Base-by-base conservation (phyloP, 2,797 vertebrate species). In the Urocyon cinereoargenteus region DNA sequence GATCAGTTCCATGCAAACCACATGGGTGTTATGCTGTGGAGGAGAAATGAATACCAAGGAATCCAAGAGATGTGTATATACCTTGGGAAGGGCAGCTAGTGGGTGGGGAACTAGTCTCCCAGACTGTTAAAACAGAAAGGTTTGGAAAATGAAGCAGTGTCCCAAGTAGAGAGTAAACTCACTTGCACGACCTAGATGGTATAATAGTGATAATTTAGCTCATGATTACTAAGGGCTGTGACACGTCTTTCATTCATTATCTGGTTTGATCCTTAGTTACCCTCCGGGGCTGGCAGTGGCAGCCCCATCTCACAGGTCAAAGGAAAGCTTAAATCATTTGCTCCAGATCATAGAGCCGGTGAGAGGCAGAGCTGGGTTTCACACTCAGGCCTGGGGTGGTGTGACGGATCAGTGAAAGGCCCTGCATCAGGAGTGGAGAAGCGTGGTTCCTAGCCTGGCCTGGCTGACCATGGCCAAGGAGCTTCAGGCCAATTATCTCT, bases 301-400 rank as follows among this genome's bases (percentile, higher is more conserved):
- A 57, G 59, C 68, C 28, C 36, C 34, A n/a, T 81, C 91, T 94
- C 85, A 79, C 24, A 66, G 82, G 82, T 81, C 79, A 87, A 89
- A 84, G 40, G 70, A 82, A 36, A 70, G n/a, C 18, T 31, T 57
- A 9, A 13, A 40, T 68, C 34, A 15, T 84, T 62, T 88, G 83
- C n/a, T 90, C n/a, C 10, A 73, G 11, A 51, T 21, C 45, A 34
- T 31, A 66, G 89, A 68, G 34, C 18, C 64, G 59, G 9, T 66
- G 62, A 31, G 66, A 51, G 61, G 28, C 82, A 85, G 45, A 90
- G 68, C 64, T 18, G 61, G 51, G 26, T 86, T 62, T 79, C 45
- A 70, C 6, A 62, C 57, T 51, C 61, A 21, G 75, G 12, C 31
- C 45, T 15, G 9, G 31, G 28, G 18, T 64, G 31, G 34, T 45